A percentile compares a stretch with the other conserved stretches of the same genome.
Conservation (phyloP, 2,797 vertebrate species). For the Bucorvus abyssinicus region DNA sequence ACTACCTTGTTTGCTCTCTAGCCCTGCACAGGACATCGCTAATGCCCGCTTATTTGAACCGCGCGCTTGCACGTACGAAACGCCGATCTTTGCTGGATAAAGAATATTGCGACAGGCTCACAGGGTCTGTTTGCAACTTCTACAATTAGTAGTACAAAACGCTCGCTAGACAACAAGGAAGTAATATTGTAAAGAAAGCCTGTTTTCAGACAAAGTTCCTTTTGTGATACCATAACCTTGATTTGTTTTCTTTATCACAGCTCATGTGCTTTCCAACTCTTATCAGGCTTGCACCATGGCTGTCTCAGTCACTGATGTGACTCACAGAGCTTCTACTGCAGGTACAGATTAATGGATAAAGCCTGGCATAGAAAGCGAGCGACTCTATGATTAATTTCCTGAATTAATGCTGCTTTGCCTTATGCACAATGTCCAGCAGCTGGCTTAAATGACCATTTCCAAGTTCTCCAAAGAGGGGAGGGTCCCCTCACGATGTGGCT, state of each 20-base stretch:
- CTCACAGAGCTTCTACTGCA: neutral
- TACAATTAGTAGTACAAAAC: neutral
- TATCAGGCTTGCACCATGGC: neutral
- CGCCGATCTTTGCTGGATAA: neutral
- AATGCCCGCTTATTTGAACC: neutral
- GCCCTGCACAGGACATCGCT: neutral
- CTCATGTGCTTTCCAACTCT: neutral
- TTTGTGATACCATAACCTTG: neutral
- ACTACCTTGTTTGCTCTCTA: neutral
- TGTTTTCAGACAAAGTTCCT: constrained; percentile 18
- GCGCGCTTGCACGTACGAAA: neutral
- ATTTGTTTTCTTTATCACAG: constrained; percentile 20
- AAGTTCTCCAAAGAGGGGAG: neutral
- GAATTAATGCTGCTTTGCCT: neutral
- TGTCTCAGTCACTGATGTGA: neutral
- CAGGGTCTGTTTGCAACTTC: neutral
- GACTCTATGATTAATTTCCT: neutral
- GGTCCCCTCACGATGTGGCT: fast-evolving
- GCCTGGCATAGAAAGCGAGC: neutral
- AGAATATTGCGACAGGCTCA: neutral
- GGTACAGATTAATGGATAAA: neutral
- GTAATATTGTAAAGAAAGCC: neutral
- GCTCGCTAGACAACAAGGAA: neutral
- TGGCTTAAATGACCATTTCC: neutral
- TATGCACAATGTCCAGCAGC: neutral